Evolutionary conservation across 1,140 invertebrate genomes (phyloP).

Genomic region (Drosophila bocqueti): DNA sequence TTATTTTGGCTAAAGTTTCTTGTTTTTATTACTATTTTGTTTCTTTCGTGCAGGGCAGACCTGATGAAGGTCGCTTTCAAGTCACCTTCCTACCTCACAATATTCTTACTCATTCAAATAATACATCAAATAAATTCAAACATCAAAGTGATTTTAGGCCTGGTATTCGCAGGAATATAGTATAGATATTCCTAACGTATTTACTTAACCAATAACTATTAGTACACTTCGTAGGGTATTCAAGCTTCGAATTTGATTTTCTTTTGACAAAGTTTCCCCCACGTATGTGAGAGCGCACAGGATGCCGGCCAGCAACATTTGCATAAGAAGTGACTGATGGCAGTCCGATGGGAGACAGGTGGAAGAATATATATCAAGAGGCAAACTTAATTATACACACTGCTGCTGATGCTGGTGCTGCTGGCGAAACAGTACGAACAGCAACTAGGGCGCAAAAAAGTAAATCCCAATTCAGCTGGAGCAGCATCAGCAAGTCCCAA

Average conservation of each 20-base stretch:
- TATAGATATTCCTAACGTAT: too few relatives aligned
- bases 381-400: constrained; percentile 70
- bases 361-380: constrained; percentile 55
- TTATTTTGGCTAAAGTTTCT: constrained; percentile 10
- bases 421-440: constrained; percentile 37
- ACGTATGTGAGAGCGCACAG: constrained; percentile 6
- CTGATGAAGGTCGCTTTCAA: not conserved
- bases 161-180: too few relatives aligned
- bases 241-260: not conserved
- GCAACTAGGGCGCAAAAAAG: constrained; percentile 26
- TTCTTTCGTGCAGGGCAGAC: too few relatives aligned
- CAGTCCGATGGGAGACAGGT: constrained; percentile 59
- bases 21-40: not conserved
- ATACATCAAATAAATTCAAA: not conserved
- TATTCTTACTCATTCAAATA: too few relatives aligned
- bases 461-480: constrained; percentile 66
- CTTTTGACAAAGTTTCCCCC: not conserved
- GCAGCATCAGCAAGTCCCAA: constrained; percentile 79
- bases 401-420: constrained; percentile 9
- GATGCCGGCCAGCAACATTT: constrained; percentile 51
- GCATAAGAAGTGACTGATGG: constrained; percentile 61
- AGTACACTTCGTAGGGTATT: not conserved
- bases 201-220: not conserved
- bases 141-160: too few relatives aligned
- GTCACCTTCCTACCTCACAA: too few relatives aligned